Percentiles rank a stretch among this genome's conserved stretches.
phyloP scores from a whole-genome alignment of 2,888 invertebrate genomes.

The Meghimatium bilineatum region DNA sequence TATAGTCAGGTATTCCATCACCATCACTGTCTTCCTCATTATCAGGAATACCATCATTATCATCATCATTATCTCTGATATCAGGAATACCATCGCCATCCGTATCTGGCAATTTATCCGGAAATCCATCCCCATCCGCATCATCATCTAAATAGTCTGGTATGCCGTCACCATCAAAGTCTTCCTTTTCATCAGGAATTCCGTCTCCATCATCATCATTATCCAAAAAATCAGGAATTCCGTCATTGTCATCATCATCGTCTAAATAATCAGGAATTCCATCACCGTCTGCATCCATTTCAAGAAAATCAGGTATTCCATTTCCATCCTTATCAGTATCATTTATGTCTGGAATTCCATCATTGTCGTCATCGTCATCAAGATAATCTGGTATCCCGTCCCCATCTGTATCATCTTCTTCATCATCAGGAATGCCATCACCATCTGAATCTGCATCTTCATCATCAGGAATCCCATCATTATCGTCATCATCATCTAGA shows the following conservation, averaged over 20 bases:
- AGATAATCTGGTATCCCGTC: constrained; percentile 69
- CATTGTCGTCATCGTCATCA: constrained; percentile 65
- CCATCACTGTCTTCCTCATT: constrained; percentile 64
- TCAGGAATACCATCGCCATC: constrained; percentile 72
- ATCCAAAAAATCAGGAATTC: constrained; percentile 68
- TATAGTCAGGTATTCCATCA: constrained; percentile 67
- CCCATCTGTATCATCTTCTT: constrained; percentile 66
- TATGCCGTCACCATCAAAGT: constrained; percentile 65
- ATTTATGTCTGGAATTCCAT: constrained; percentile 65
- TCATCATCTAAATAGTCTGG: constrained; percentile 64
- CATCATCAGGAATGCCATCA: constrained; percentile 69
- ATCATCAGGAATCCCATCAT: constrained; percentile 66
- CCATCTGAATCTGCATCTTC: constrained; percentile 68
- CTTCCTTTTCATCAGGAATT: constrained; percentile 64
- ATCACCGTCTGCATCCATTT: constrained; percentile 69
- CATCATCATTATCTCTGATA: constrained; percentile 65
- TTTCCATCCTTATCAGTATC: constrained; percentile 68
- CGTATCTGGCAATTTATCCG: constrained; percentile 67
- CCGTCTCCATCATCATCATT: constrained; percentile 68
- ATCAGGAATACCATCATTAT: constrained; percentile 71
- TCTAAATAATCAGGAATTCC: constrained; percentile 69
- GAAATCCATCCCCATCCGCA: constrained; percentile 72
- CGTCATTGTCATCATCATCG: constrained; percentile 68
- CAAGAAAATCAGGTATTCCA: constrained; percentile 62
- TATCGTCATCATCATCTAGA: constrained; percentile 64